Base-by-base conservation (phyloP, 2,113 vertebrate genomes). In the Sinocyclocheilus rhinocerous region DNA sequence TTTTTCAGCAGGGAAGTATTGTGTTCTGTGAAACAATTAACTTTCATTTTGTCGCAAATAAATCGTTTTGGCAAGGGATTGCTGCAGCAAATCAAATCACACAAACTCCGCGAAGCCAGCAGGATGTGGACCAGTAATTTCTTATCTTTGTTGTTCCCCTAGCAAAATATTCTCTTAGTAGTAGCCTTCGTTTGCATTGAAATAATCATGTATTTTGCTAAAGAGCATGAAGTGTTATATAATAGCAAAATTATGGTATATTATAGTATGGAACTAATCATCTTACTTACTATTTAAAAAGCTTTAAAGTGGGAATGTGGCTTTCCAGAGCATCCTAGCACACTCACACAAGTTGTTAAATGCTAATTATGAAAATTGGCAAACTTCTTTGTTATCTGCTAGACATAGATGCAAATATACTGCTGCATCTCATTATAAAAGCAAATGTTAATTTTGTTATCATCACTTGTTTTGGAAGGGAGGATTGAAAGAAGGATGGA, bases 261-360 rank as follows among this genome's bases (percentile, higher is more conserved):
- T 84, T 78, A 72, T 50, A 24, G 15, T 48, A 57, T 45, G 22
- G 63, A 57, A 48, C 24, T 87, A 72, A 87, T 84, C 33, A 36
- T 61, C 65, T 87, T 29, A 83, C 76, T 77, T 24, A 33, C 61
- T 70, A 76, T 24, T 20, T 57, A n/a, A 52, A 39, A 67, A 10
- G 55, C 8, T 11, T 33, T 42, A 72, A 81, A 69, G 39, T 59
- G 8, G 52, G 29, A 42, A 55, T 2, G 39, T 26, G 4, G 73
- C 69, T 70, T n/a, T 42, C 45, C 36, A 33, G 13, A 50, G 12
- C 4, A 61, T 59, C 63, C 8, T 33, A 48, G 22, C 13, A 29
- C 57, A 29, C 39, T 42, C 76, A 59, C 3, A 70, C 22, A 11
- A 48, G 26, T 33, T 39, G 63, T 76, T 29, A 77, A 67, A 29